Evolutionary conservation across 2,113 vertebrate genomes (phyloP), one percentile per base, ranked within the genome.

Genomic region (Camarhynchus parvulus): DNA sequence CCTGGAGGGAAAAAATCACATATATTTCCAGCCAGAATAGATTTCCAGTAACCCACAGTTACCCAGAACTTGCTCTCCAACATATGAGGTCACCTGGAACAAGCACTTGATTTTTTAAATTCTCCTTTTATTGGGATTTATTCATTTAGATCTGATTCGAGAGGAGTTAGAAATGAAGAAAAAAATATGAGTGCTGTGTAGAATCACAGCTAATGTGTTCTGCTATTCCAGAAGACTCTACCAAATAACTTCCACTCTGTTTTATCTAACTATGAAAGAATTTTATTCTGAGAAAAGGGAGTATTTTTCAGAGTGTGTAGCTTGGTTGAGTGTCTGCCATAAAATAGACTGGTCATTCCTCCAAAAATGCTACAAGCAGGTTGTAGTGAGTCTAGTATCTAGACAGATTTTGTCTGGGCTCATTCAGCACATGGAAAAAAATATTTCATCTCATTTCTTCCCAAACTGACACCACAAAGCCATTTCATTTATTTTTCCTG

Each of bases 51-150:
- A 94, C 93, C 85, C 73, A 86, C 79, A 87, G 13, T 66, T 73
- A 92, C 85, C 77, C 90, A 94, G 76, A 92, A 68, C 68, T 93
- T n/a, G 11, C 74, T 96, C 55, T 95, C 96, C 94, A 92, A 92
- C 49, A 44, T 72, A 94, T 95, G 92, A 95, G 73, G 50, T 96
- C 93, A 95, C 83, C 92, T 95, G 92, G 96, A 94, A 96, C 69
- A 62, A 37, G 12, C 44, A 14, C 61, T 83, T 83, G 62, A 53
- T 78, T 90, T 95, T 94, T 64, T 90, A 3, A 87, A 61, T 94
- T 90, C 75, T 95, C 58, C 46, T 89, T 94, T 96, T 95, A 94
- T 62, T 88, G 70, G 44, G 37, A 42, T 90, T 96, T 96, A 86
- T 94, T 92, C 1, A 93, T 95, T 95, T 94, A 86, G n/a, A 79